Conservation (phyloP, 2,888 invertebrate species). For the Cantharis nigra region DNA sequence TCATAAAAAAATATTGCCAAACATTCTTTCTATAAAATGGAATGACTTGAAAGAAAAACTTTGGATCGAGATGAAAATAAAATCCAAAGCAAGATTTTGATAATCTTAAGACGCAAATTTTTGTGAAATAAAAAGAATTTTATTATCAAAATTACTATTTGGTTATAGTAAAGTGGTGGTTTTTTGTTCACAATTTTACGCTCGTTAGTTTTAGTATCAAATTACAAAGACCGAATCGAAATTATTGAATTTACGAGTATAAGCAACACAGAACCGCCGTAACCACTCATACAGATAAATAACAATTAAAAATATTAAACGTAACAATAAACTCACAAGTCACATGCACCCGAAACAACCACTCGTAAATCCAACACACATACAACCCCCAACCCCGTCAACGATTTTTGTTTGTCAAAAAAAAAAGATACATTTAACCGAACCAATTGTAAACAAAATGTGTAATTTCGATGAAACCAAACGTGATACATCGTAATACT, state of each 20-base stretch:
- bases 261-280: background rate
- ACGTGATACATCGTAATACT: background rate
- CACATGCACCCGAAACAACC: background rate
- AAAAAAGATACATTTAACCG: background rate
- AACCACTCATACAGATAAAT: background rate
- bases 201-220: background rate
- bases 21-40: background rate
- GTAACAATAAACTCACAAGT: background rate
- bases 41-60: conserved; percentile 2
- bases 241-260: background rate
- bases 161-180: background rate
- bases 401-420: background rate
- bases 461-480: background rate
- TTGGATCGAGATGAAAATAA: background rate
- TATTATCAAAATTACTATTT: background rate
- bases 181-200: background rate
- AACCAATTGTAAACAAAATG: background rate
- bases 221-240: background rate
- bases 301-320: background rate
- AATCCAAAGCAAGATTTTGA: background rate
- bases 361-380: background rate
- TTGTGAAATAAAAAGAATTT: background rate
- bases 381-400: background rate
- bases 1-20: conserved; percentile 1
- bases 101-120: background rate